Evolutionary conservation across 2,888 invertebrate species (phyloP), one percentile per base, ranked within the genome.

Genomic region (Lutraria lutraria): DNA sequence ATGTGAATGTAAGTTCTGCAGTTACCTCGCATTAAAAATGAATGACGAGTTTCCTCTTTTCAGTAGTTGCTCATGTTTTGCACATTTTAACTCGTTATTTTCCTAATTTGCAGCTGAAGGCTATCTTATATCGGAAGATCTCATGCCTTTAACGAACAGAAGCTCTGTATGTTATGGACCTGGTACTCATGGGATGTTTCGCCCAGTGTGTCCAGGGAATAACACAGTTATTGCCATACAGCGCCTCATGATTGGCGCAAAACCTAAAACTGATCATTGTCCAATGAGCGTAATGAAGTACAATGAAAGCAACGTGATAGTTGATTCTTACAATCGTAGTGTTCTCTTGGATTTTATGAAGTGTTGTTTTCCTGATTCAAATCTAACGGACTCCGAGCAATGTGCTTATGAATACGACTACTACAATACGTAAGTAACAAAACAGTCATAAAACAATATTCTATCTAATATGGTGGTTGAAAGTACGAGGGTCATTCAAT

Each of bases 121-220:
- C 34, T 31, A 2, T 19, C 16, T 31, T 0, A 34, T 76, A 31
- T 52, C 68, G 52, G 83, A 83, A 34, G 56, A 29, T 25, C 43
- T 83, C 1, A 72, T 83, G 52, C 83, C 52, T 52, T 31, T 56
- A 34, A 52, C 34, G 3, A 72, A 83, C 43, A n/a, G 29, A 21
- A 83, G 34, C 52, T 83, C 83, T 0, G 72, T 53, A 16, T 83
- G 83, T 29, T 72, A 83, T 31, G 83, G 83, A 25, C 68, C 83
- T 1, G 83, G 83, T 25, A 83, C 83, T 19, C 83, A 83, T 29
- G 83, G 72, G 6, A 34, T 53, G 15, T 83, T 83, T n/a, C 72
- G 53, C 10, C 83, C 83, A 12, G 21, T 72, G 15, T 83, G 83
- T 72, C 43, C 43, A 8, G 19, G 25, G 6, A 16, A 83, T 3